Conservation (phyloP, 2,888 invertebrate genomes). For the Graphium colonna region DNA sequence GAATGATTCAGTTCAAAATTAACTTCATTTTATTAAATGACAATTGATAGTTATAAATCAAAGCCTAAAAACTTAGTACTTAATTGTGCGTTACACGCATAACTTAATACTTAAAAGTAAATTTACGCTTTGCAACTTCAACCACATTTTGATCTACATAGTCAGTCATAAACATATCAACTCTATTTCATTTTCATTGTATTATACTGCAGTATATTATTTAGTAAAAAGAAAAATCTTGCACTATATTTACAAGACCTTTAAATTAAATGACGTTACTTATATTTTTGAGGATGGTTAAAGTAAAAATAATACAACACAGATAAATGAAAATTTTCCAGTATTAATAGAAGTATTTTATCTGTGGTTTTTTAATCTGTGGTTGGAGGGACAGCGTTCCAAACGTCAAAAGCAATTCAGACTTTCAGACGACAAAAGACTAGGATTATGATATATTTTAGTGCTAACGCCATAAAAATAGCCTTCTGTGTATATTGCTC, state of each 20-base stretch:
- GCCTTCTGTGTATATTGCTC: neutral
- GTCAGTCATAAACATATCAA: no score
- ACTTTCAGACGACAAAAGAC: constrained; percentile 39
- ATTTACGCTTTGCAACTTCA: constrained; percentile 48
- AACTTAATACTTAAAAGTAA: constrained; percentile 31
- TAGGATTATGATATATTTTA: constrained; percentile 20
- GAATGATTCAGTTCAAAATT: constrained; percentile 44
- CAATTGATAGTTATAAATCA: constrained; percentile 47
- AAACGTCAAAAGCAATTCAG: constrained; percentile 59
- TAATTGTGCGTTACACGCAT: constrained; percentile 57
- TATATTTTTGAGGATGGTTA: no score
- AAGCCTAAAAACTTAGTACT: constrained; percentile 39
- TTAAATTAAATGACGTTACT: no score
- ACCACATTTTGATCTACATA: constrained; percentile 33
- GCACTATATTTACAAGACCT: no score
- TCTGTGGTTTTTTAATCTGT: constrained; percentile 41
- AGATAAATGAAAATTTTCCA: no score
- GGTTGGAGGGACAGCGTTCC: constrained; percentile 61
- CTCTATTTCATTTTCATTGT: constrained; percentile 35
- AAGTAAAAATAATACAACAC: no score
- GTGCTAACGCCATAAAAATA: constrained; percentile 23
- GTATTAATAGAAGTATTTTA: constrained; percentile 18
- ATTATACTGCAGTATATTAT: constrained; percentile 22
- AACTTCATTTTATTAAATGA: constrained; percentile 51
- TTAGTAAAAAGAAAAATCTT: no score